Conservation (phyloP, 2,113 vertebrate genomes). For the Ptyas mucosa region DNA sequence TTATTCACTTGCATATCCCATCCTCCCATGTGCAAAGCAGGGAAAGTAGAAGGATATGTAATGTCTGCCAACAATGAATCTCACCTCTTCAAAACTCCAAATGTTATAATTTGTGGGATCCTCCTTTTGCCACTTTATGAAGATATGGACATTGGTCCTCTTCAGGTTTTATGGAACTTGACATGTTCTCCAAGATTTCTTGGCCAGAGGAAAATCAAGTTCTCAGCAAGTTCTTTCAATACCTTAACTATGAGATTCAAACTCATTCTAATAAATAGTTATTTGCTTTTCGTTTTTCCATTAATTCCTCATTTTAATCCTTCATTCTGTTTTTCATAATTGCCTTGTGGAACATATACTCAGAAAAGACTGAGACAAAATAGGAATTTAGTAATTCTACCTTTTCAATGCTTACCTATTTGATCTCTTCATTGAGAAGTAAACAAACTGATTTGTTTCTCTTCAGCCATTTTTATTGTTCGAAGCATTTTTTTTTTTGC, state of each 20-base stretch:
- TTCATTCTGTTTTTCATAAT: background rate
- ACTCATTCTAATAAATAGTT: background rate
- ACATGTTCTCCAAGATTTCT: background rate
- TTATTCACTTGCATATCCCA: background rate
- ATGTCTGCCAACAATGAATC: background rate
- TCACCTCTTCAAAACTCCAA: background rate
- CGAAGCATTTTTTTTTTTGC: background rate
- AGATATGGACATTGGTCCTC: background rate
- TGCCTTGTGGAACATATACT: background rate
- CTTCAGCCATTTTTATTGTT: background rate
- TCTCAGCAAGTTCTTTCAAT: background rate
- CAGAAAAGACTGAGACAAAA: background rate
- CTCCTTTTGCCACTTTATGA: background rate
- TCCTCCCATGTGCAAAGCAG: background rate
- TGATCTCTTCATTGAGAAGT: background rate
- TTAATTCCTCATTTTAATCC: background rate
- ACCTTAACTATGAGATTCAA: background rate
- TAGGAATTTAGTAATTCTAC: background rate
- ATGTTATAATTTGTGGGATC: background rate
- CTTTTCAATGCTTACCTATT: background rate
- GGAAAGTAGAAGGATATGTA: background rate
- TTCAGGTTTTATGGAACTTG: background rate
- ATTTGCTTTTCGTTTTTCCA: background rate
- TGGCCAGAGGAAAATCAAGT: background rate
- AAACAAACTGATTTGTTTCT: background rate